phyloP scores from a whole-genome alignment of 2,888 invertebrate genomes.

The Lasioglossum malachurum region DNA sequence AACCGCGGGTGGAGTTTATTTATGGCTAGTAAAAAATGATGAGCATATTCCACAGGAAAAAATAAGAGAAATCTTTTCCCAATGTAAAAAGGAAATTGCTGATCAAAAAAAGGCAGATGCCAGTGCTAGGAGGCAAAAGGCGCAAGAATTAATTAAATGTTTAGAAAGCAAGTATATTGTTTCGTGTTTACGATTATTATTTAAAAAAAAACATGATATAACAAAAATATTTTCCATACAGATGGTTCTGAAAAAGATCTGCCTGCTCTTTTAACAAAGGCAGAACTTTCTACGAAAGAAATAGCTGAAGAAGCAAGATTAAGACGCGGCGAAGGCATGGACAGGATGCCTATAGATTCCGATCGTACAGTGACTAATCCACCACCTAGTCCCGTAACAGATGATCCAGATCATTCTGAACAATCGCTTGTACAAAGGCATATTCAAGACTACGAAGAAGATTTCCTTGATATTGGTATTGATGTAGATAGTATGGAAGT shows the following conservation, averaged over 20 bases:
- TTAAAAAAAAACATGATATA: background rate
- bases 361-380: slow-evolving; percentile 89
- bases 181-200: background rate
- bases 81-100: slow-evolving; percentile 87
- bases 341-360: slow-evolving; percentile 80
- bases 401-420: slow-evolving; percentile 86
- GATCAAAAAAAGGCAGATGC: slow-evolving; percentile 86
- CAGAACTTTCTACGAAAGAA: slow-evolving; percentile 86
- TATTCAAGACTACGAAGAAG: slow-evolving; percentile 88
- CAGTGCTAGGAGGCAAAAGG: slow-evolving; percentile 87
- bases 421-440: slow-evolving; percentile 78
- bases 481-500: slow-evolving; percentile 91
- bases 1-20: slow-evolving; percentile 94
- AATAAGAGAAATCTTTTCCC: slow-evolving; percentile 89
- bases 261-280: slow-evolving; percentile 88
- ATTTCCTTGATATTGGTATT: slow-evolving; percentile 89
- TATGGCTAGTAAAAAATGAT: slow-evolving; percentile 92
- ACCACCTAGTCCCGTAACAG: slow-evolving; percentile 93
- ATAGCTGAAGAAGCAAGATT: slow-evolving; percentile 86
- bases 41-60: slow-evolving; percentile 89
- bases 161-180: slow-evolving; percentile 78
- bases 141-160: slow-evolving; percentile 87
- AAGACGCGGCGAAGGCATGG: slow-evolving; percentile 83
- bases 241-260: slow-evolving; percentile 87
- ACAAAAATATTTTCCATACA: slow-evolving; percentile 50